Evolutionary conservation across 2,797 vertebrate genomes (phyloP).

Genomic region (Loris lydekkerianus): DNA sequence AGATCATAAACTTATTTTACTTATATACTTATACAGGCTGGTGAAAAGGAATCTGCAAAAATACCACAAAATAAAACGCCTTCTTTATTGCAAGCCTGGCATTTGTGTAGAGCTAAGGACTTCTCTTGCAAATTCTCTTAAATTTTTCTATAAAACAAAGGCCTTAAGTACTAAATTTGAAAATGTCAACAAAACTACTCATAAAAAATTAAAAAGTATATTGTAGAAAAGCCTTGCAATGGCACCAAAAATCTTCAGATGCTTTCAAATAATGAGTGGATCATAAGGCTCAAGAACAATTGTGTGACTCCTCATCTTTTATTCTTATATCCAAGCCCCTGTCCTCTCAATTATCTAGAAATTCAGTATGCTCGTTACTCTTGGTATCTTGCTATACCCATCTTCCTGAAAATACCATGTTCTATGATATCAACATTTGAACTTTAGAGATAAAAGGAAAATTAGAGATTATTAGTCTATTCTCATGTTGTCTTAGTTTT

Average conservation of each 20-base stretch:
- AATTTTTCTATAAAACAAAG: slow-evolving; percentile 55
- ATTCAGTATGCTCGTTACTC: not conserved
- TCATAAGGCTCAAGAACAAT: not conserved
- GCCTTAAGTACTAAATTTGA: not conserved
- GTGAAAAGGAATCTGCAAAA: slow-evolving; percentile 58
- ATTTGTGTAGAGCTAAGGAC: not conserved
- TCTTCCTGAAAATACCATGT: not conserved
- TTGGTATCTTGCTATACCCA: not conserved
- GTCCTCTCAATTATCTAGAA: not conserved
- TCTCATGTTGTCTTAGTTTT: not conserved
- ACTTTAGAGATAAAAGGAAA: not conserved
- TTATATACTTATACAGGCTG: not conserved
- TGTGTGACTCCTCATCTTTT: not conserved
- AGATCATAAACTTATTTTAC: slow-evolving; percentile 72
- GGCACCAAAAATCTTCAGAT: not conserved
- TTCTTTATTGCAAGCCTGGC: slow-evolving; percentile 1
- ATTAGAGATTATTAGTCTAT: not conserved
- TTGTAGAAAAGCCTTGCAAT: not conserved
- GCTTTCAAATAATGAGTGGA: not conserved
- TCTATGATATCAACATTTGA: not conserved
- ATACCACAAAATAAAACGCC: slow-evolving; percentile 31
- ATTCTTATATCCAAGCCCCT: not conserved
- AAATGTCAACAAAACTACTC: slow-evolving; percentile 46
- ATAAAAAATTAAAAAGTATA: not conserved
- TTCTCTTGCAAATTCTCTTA: slow-evolving; percentile 52